Percentiles rank a stretch among this genome's conserved stretches.
phyloP scores from a whole-genome alignment of 2,888 invertebrate species.

The Drosophila cyrtoloma region DNA sequence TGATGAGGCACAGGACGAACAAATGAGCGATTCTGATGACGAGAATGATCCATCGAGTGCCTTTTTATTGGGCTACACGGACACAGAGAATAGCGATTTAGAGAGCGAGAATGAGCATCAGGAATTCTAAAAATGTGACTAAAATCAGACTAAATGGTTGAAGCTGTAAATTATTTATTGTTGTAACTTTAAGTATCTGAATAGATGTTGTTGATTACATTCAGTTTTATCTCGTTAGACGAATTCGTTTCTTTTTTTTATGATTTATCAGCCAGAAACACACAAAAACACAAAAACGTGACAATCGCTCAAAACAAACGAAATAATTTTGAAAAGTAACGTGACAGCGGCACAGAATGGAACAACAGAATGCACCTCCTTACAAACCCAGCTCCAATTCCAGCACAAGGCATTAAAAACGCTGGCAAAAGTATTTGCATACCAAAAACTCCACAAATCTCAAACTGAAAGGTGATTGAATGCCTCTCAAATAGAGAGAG shows the following conservation, averaged over 20 bases:
- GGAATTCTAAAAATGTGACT: constrained; percentile 17
- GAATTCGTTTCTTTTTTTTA: neutral
- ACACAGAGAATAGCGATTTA: constrained; percentile 4
- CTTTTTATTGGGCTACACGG: constrained; percentile 7
- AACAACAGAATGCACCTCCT: constrained; percentile 29
- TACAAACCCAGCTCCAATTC: constrained; percentile 26
- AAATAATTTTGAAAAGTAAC: constrained; percentile 58
- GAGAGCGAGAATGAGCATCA: constrained; percentile 22
- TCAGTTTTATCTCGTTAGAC: neutral
- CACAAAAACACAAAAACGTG: constrained; percentile 67
- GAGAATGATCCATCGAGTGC: neutral
- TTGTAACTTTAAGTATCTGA: neutral
- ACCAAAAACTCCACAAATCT: constrained; percentile 43
- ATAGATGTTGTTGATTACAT: constrained; percentile 3
- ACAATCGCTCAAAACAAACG: constrained; percentile 77
- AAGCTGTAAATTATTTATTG: constrained; percentile 5
- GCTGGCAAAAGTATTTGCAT: constrained; percentile 55
- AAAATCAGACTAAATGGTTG: constrained; percentile 15
- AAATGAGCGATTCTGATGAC: neutral
- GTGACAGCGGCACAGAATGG: constrained; percentile 51
- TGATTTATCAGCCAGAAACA: constrained; percentile 19
- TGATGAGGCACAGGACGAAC: neutral
- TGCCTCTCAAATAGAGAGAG: constrained; percentile 61
- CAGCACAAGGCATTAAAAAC: constrained; percentile 44
- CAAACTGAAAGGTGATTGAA: constrained; percentile 62